Conservation (phyloP, 2,888 invertebrate species). For the Paralinhomoeus sp. region DNA sequence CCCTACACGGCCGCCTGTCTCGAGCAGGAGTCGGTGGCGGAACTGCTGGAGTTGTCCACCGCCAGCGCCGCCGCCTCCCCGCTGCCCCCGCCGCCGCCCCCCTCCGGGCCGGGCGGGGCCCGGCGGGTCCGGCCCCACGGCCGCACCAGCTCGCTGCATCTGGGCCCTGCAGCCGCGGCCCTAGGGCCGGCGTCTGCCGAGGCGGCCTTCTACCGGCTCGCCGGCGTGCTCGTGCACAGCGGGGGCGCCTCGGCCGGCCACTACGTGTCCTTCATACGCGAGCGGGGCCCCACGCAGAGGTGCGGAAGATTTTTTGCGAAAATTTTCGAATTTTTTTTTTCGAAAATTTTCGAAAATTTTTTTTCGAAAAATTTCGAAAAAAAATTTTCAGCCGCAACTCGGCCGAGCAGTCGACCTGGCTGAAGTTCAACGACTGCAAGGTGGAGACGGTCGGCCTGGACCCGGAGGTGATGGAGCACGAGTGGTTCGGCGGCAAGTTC, state of each 20-base stretch:
- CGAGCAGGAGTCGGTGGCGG: conserved; percentile 9
- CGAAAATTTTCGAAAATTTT: too few relatives aligned
- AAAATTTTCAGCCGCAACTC: too few relatives aligned
- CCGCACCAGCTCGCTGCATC: too few relatives aligned
- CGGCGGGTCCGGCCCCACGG: too few relatives aligned
- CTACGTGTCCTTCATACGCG: conserved; percentile 34
- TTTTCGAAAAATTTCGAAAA: too few relatives aligned
- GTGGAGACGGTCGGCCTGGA: conserved; percentile 33
- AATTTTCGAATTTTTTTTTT: too few relatives aligned
- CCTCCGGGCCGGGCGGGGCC: background rate
- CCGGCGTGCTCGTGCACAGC: conserved; percentile 34
- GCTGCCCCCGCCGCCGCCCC: background rate
- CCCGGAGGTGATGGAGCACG: conserved; percentile 29
- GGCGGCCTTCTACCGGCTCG: conserved; percentile 31
- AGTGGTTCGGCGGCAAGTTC: conserved; percentile 34
- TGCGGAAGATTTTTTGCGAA: too few relatives aligned
- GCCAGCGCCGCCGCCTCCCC: background rate
- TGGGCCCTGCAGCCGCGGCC: too few relatives aligned
- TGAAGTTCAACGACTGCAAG: conserved; percentile 33
- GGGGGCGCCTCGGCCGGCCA: conserved; percentile 36
- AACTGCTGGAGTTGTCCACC: conserved; percentile 6
- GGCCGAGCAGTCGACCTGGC: conserved; percentile 26
- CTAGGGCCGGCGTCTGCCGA: too few relatives aligned
- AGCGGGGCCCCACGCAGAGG: too few relatives aligned
- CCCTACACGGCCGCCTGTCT: conserved; percentile 33